These are phyloP conservation scores for Ips nitidus DNA, from an alignment of 1,140 invertebrate species.

Conservation along the genomic window DNA sequence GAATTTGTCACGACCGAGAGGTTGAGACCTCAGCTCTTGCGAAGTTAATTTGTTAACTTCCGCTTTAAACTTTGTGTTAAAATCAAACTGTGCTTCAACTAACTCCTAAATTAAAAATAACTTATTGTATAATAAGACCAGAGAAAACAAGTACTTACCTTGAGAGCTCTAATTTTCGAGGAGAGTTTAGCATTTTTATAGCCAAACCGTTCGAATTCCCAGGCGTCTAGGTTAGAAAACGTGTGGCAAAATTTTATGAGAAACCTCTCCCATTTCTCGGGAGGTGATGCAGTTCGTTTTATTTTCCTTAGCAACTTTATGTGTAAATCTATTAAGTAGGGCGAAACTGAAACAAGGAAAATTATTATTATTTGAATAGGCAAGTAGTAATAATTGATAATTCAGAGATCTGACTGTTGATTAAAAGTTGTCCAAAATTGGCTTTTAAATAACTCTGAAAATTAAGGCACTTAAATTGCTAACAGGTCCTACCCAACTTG, in stretches of 20 bases:
- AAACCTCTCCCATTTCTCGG: conserved; percentile 86
- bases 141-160: conserved; percentile 56
- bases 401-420: too few species aligned
- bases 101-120: conserved; percentile 66
- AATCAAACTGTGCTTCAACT: conserved; percentile 92
- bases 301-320: conserved; percentile 86
- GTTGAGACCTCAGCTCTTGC: conserved; percentile 77
- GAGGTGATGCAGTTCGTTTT: conserved; percentile 71
- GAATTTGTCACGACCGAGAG: conserved; percentile 85
- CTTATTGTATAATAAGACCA: background rate
- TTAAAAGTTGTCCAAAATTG: too few species aligned
- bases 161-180: conserved; percentile 86
- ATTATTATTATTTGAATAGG: background rate
- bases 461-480: too few species aligned
- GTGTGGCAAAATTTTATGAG: conserved; percentile 89
- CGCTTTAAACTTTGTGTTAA: conserved; percentile 90
- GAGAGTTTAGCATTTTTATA: conserved; percentile 88
- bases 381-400: too few species aligned
- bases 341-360: conserved; percentile 68
- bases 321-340: conserved; percentile 80
- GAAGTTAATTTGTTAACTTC: conserved; percentile 83
- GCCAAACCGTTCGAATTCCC: conserved; percentile 95
- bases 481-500: too few species aligned
- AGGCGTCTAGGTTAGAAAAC: conserved; percentile 88
- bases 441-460: too few species aligned